Percentiles rank a stretch among this genome's conserved stretches.
phyloP scores from a whole-genome alignment of 2,113 vertebrate genomes.

The Microtus ochrogaster region DNA sequence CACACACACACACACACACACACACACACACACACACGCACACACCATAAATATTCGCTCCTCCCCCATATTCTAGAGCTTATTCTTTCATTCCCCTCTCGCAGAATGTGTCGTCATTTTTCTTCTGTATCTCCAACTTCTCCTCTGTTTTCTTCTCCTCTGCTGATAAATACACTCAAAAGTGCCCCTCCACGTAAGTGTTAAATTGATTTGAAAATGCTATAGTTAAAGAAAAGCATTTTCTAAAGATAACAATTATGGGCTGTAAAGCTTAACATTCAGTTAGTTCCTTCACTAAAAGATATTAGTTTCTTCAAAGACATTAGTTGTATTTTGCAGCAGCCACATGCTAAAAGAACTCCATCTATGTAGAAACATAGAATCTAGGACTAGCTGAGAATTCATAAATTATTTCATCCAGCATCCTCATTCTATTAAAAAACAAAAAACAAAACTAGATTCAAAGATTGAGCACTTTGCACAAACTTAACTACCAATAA shows the following conservation, averaged over 20 bases:
- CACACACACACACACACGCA: background rate
- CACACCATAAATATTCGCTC: background rate
- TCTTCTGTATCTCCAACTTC: too few relatives aligned
- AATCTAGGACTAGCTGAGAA: constrained; percentile 74
- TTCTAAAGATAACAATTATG: constrained; percentile 76
- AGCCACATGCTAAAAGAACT: constrained; percentile 76
- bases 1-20: background rate
- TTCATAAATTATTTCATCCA: constrained; percentile 56
- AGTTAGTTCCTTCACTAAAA: constrained; percentile 69
- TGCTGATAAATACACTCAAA: background rate
- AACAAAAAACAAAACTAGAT: constrained; percentile 65
- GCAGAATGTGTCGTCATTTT: background rate
- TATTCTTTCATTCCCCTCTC: background rate
- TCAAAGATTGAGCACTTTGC: constrained; percentile 37
- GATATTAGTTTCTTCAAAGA: constrained; percentile 65
- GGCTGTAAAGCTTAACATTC: constrained; percentile 77
- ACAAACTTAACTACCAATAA: constrained; percentile 72
- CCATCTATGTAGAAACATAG: constrained; percentile 77
- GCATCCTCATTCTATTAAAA: background rate
- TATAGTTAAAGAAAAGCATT: constrained; percentile 80
- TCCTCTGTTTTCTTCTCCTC: background rate
- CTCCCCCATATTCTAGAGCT: too few relatives aligned
- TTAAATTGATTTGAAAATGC: constrained; percentile 36
- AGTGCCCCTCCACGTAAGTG: background rate
- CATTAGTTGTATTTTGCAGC: constrained; percentile 74